A percentile compares a stretch with the other conserved stretches of the same genome.
Evolutionary conservation across 2,888 invertebrate genomes (phyloP).

Genomic region (Tenthredo mesomela): DNA sequence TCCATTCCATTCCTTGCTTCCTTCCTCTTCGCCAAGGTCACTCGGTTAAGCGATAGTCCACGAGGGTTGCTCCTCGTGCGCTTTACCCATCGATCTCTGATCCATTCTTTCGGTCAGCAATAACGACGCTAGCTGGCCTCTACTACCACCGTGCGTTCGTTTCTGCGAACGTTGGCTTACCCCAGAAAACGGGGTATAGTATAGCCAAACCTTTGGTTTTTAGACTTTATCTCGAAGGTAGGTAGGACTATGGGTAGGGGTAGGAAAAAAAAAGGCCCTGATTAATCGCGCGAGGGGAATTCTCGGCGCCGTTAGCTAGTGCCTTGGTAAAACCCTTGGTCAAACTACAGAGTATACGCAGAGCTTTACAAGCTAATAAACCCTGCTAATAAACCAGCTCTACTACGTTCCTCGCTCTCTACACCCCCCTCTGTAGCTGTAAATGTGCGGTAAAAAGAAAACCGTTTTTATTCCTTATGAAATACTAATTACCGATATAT

Average conservation of each 20-base stretch:
- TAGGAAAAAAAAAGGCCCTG: slow-evolving; percentile 3
- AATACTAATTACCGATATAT: slow-evolving; percentile 15
- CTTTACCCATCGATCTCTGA: slow-evolving; percentile 34
- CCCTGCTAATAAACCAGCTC: slow-evolving; percentile 36
- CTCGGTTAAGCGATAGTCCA: slow-evolving; percentile 42
- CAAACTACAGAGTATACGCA: slow-evolving; percentile 6
- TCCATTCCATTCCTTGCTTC: not conserved
- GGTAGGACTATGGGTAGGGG: not conserved
- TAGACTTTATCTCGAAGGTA: not conserved
- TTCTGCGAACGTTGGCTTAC: not conserved
- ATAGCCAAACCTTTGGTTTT: not conserved
- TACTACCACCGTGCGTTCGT: not conserved
- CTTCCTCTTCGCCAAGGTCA: slow-evolving; percentile 30
- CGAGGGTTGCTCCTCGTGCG: slow-evolving; percentile 4
- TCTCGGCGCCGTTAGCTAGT: slow-evolving; percentile 23
- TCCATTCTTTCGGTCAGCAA: slow-evolving; percentile 22
- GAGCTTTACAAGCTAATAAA: slow-evolving; percentile 41
- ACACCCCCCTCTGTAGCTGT: not conserved
- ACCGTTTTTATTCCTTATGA: slow-evolving; percentile 11
- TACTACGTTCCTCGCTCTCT: not conserved
- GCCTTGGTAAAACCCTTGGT: slow-evolving; percentile 12
- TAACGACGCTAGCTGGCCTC: not conserved
- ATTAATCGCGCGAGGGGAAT: slow-evolving; percentile 38
- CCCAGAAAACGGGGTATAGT: not conserved
- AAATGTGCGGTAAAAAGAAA: not conserved